These are phyloP conservation scores for Tokudaia muenninki DNA, from an alignment of 2,797 vertebrate genomes.

Conservation along the genomic window DNA sequence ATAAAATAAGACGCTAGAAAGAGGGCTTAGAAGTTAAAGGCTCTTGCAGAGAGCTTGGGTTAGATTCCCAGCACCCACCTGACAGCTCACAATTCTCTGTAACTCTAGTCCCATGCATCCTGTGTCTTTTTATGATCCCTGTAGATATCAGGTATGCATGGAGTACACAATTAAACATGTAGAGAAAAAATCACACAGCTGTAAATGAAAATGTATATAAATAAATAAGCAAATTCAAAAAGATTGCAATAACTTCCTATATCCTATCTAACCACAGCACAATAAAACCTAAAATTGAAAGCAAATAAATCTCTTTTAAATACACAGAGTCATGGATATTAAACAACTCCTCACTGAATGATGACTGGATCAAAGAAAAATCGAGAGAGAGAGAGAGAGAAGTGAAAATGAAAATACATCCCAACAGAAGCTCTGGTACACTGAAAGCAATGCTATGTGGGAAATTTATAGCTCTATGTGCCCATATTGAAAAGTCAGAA, in stretches of 20 bases:
- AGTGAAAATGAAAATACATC: neutral
- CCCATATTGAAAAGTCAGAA: neutral
- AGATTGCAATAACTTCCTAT: neutral
- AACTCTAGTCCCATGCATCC: neutral
- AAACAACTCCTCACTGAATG: neutral
- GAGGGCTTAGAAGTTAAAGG: neutral
- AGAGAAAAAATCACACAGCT: neutral
- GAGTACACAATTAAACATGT: neutral
- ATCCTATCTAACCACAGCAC: neutral
- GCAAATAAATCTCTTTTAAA: neutral
- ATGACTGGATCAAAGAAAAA: neutral
- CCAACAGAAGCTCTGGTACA: neutral
- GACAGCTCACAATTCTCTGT: neutral
- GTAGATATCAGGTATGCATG: neutral
- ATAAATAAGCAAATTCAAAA: neutral
- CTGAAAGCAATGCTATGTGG: neutral
- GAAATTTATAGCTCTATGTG: neutral
- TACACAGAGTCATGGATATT: neutral
- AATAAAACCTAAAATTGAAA: neutral
- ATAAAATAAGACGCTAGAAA: neutral
- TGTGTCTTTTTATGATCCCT: neutral
- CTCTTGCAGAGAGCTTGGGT: neutral
- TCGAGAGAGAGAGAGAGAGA: neutral
- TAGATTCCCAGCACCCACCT: neutral
- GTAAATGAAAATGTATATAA: neutral